A percentile compares a stretch with the other conserved stretches of the same genome.
phyloP scores from a whole-genome alignment of 2,888 invertebrate species.

The Lasioglossum morio region DNA sequence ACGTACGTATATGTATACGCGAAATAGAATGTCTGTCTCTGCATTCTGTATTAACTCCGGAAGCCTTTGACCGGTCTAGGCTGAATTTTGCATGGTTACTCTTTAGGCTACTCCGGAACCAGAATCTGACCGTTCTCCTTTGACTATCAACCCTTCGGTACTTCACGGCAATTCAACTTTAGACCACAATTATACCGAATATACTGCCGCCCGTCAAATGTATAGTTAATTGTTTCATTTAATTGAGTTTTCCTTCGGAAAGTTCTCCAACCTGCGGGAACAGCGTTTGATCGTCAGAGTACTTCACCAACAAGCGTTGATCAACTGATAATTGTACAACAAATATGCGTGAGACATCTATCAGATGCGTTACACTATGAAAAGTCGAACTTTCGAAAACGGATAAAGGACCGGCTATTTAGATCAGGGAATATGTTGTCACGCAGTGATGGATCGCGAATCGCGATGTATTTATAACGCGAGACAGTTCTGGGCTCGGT shows the following conservation, averaged over 20 bases:
- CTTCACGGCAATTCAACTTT: neutral
- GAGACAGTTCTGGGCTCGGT: neutral
- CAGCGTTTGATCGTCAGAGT: neutral
- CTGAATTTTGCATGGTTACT: neutral
- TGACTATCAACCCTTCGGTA: neutral
- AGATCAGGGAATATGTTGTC: slow-evolving; percentile 1
- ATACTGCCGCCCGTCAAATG: neutral
- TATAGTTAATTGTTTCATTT: neutral
- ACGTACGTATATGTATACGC: neutral
- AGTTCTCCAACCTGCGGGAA: no score
- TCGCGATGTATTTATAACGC: slow-evolving; percentile 24
- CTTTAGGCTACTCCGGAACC: neutral
- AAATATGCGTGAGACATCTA: neutral
- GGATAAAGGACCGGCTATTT: slow-evolving; percentile 5
- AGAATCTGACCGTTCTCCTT: neutral
- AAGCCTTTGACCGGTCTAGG: neutral
- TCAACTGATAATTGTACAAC: neutral
- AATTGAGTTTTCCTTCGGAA: neutral
- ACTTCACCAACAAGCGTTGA: neutral
- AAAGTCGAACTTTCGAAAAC: slow-evolving; percentile 1
- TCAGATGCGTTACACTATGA: neutral
- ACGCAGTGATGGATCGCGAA: slow-evolving; percentile 1
- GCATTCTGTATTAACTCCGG: neutral
- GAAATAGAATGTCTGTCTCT: slow-evolving; percentile 1
- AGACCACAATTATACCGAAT: neutral